A percentile compares a stretch with the other conserved stretches of the same genome.
Evolutionary conservation across 2,113 vertebrate genomes (phyloP).

Genomic region (Sinocyclocheilus anshuiensis): DNA sequence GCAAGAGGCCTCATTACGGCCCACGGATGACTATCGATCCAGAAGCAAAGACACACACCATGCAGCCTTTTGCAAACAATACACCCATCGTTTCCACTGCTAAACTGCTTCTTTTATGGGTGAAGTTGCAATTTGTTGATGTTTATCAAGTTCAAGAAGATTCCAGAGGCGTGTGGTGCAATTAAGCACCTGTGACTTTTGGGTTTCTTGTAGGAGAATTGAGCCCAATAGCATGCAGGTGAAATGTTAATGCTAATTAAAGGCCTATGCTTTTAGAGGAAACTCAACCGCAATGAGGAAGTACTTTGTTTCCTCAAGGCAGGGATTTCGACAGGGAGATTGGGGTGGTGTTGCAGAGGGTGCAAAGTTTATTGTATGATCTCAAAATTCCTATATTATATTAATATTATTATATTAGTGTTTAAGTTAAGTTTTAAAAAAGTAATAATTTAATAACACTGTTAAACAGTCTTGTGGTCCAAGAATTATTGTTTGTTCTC

Average conservation of each 20-base stretch:
- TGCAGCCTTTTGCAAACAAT: background rate
- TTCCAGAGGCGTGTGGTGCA: background rate
- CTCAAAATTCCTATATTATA: no score
- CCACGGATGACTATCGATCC: slow-evolving; percentile 71
- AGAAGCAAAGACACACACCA: slow-evolving; percentile 53
- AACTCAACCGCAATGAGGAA: background rate
- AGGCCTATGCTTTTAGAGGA: background rate
- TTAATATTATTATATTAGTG: no score
- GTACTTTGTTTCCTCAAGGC: background rate
- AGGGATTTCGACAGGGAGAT: background rate
- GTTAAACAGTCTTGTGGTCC: background rate
- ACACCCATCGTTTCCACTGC: background rate
- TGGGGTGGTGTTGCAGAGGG: no score
- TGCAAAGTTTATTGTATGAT: no score
- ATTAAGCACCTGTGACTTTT: background rate
- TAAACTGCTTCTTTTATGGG: background rate
- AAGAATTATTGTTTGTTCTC: no score
- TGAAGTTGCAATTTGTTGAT: background rate
- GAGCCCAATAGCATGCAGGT: background rate
- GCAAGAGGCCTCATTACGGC: slow-evolving; percentile 69
- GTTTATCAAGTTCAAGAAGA: background rate
- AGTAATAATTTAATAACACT: no score
- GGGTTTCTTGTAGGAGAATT: background rate
- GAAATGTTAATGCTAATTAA: slow-evolving; percentile 9
- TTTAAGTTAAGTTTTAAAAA: no score